Evolutionary conservation across 2,797 vertebrate species (phyloP), one percentile per base, ranked within the genome.

Genomic region (Champsocephalus esox): DNA sequence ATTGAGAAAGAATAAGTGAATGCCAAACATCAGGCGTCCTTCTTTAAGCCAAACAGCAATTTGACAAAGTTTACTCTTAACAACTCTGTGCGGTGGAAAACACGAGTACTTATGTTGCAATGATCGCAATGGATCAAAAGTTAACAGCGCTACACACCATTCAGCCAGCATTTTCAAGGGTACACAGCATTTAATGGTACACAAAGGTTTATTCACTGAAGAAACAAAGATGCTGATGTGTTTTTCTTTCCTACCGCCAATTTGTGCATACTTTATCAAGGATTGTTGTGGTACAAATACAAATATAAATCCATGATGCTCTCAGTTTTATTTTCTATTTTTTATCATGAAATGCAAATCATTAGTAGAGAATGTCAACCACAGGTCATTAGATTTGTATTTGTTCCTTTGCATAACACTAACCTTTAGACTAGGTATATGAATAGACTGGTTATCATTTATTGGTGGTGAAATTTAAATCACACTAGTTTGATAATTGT

Each of bases 11-110:
- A 76, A 63, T 41, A 75, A 82, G 49, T 84, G 81, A 83, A 90
- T 87, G 80, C 81, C 81, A 87, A 88, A 86, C 79, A 88, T 78
- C 62, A 77, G 54, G 66, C 79, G 79, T 83, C 83, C 85, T 91
- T 85, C 84, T 71, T 84, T 60, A 69, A 55, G 58, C 77, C 65
- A 70, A 63, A 80, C 54, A 83, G 66, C 54, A 65, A 73, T 86
- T 83, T 76, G 58, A 76, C 69, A 83, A 84, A 75, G 57, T 63
- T 77, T 48, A 46, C 75, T 68, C 60, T 80, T 75, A 78, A 79
- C 56, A 80, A 69, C 54, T 50, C 21, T 4, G 4, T 3, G 46
- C 45, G 11, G 28, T 75, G 71, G 12, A 70, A 83, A 87, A 87
- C 76, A 84, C 24, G 14, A 6, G 34, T 70, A 64, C 63, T 82